A percentile compares a stretch with the other conserved stretches of the same genome.
Evolutionary conservation across 2,113 vertebrate genomes (phyloP).

Genomic region (Sula dactylatra): DNA sequence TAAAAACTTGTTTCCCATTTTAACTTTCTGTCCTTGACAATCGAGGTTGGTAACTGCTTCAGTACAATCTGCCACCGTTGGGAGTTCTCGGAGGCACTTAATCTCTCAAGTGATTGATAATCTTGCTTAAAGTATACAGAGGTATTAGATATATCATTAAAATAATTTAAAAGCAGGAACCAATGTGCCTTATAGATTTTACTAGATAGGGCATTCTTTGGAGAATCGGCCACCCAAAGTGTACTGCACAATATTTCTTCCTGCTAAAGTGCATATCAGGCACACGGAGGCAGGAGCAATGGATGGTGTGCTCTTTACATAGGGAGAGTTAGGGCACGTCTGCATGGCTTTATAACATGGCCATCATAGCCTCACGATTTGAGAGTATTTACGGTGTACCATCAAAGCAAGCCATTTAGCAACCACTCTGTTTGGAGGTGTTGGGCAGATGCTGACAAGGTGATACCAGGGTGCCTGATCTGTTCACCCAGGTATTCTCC

Average conservation of each 20-base stretch:
- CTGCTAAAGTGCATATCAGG: not conserved
- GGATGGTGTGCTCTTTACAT: not conserved
- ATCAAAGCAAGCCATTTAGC: not conserved
- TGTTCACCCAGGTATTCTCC: not conserved
- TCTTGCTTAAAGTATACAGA: not conserved
- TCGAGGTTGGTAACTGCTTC: not conserved
- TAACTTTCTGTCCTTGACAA: not conserved
- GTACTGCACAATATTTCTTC: not conserved
- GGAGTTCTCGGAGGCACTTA: not conserved
- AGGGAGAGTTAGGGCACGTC: too few relatives aligned
- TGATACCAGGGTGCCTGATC: not conserved
- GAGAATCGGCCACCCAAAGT: not conserved
- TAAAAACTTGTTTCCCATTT: not conserved
- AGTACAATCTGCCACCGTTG: not conserved
- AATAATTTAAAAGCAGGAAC: not conserved
- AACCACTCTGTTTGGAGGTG: too few relatives aligned
- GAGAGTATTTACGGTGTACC: not conserved
- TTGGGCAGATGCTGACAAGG: not conserved
- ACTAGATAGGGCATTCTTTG: not conserved
- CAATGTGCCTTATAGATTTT: not conserved
- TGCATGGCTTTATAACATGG: not conserved
- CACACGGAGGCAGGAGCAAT: not conserved
- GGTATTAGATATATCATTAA: not conserved
- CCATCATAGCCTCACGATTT: not conserved
- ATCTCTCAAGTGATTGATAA: too few relatives aligned